Percentiles rank a stretch among this genome's conserved stretches.
These are phyloP conservation scores for Whitmania pigra DNA, from an alignment of 1,140 invertebrate genomes.

Conservation along the genomic window DNA sequence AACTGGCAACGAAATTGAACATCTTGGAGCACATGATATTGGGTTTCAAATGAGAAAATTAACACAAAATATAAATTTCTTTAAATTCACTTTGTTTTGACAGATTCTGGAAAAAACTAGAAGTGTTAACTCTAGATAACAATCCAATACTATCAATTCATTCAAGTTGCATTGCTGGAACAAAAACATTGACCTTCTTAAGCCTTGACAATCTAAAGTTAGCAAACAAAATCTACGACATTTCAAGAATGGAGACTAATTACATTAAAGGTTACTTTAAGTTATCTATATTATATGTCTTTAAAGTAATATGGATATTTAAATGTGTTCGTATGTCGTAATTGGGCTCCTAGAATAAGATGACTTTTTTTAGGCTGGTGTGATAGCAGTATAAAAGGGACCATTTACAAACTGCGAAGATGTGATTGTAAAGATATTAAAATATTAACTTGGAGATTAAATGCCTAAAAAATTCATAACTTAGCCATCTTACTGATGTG, in stretches of 20 bases:
- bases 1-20: conserved; percentile 15
- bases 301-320: too few species aligned
- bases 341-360: too few species aligned
- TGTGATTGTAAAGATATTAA: too few species aligned
- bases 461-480: too few species aligned
- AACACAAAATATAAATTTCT: background rate
- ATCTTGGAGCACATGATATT: conserved; percentile 4
- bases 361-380: too few species aligned
- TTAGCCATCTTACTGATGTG: too few species aligned
- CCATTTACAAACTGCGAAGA: too few species aligned
- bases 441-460: too few species aligned
- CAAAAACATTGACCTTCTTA: conserved; percentile 7
- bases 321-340: too few species aligned
- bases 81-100: background rate
- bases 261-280: conserved; percentile 7
- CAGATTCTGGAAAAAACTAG: conserved; percentile 16
- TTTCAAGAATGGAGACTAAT: conserved; percentile 9
- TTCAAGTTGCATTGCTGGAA: background rate
- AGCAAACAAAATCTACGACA: background rate
- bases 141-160: conserved; percentile 15
- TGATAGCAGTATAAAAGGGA: too few species aligned
- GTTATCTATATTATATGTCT: too few species aligned
- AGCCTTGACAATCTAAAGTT: conserved; percentile 14
- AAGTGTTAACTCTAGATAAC: conserved; percentile 19
- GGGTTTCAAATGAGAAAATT: background rate